Evolutionary conservation across 2,113 vertebrate genomes (phyloP).

Genomic region (Gambusia affinis): DNA sequence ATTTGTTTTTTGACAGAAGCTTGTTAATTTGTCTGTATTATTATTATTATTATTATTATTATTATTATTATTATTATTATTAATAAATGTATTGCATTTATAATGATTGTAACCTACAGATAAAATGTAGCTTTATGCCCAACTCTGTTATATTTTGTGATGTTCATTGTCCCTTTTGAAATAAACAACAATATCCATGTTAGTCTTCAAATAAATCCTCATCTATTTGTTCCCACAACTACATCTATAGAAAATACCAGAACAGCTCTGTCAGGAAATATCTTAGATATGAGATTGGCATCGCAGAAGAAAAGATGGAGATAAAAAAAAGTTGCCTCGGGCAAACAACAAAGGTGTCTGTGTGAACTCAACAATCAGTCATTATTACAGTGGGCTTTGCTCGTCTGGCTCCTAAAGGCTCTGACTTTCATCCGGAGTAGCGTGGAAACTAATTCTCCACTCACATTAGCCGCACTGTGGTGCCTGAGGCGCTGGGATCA

Average conservation of each 20-base stretch:
- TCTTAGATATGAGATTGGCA: constrained; percentile 31
- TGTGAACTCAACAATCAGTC: constrained; percentile 53
- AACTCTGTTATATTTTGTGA: no score
- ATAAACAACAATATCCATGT: constrained; percentile 8
- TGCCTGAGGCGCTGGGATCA: constrained; percentile 70
- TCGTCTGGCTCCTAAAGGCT: constrained; percentile 41
- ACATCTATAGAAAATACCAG: not conserved
- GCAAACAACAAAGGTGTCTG: constrained; percentile 36
- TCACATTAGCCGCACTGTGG: constrained; percentile 61
- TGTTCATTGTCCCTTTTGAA: no score
- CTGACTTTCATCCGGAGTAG: constrained; percentile 49
- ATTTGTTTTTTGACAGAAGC: no score
- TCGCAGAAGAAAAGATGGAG: constrained; percentile 15
- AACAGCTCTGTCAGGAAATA: constrained; percentile 2
- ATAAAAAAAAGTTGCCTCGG: constrained; percentile 44
- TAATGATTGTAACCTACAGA: no score
- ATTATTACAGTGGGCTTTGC: constrained; percentile 51
- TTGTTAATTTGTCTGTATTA: no score
- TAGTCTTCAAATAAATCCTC: constrained; percentile 25
- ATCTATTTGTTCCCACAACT: constrained; percentile 37
- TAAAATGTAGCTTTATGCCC: no score
- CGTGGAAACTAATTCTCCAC: constrained; percentile 68
- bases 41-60: no score
- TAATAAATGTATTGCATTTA: no score
- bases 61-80: no score